phyloP scores from a whole-genome alignment of 2,113 vertebrate genomes.

The Pomatorhinus ruficollis region DNA sequence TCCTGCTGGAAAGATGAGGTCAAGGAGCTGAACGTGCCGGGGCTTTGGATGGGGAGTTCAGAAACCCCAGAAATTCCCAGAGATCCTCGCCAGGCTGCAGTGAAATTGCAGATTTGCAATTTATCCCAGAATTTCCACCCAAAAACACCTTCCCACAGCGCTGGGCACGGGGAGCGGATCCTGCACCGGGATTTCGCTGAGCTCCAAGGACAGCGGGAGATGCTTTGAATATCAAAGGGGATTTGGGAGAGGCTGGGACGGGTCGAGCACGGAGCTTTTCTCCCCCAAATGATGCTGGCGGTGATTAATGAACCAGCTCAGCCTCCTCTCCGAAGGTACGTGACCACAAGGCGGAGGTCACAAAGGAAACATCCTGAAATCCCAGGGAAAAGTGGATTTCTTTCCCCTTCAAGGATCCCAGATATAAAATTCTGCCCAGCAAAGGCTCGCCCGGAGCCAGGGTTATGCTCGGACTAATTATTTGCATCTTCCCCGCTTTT shows the following conservation, averaged over 20 bases:
- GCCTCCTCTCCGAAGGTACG: neutral
- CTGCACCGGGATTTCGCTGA: neutral
- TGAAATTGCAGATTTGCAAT: neutral
- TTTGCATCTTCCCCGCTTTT: neutral
- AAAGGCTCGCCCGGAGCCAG: neutral
- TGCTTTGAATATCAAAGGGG: neutral
- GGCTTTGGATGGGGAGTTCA: rapidly evolving
- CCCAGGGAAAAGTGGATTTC: neutral
- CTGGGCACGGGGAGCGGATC: rapidly evolving
- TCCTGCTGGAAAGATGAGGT: neutral
- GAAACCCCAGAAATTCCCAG: neutral
- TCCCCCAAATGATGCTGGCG: rapidly evolving
- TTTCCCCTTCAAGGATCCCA: neutral
- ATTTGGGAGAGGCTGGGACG: neutral
- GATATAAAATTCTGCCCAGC: neutral
- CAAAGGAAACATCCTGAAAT: neutral
- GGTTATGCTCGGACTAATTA: neutral
- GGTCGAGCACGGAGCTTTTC: neutral
- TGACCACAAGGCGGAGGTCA: neutral
- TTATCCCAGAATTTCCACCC: neutral
- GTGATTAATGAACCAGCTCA: neutral
- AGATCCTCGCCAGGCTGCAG: neutral
- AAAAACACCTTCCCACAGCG: rapidly evolving
- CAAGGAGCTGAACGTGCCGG: rapidly evolving
- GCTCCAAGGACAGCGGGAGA: neutral